Percentiles rank a stretch among this genome's conserved stretches.
Conservation (phyloP, 2,113 vertebrate species). For the Notothenia coriiceps region DNA sequence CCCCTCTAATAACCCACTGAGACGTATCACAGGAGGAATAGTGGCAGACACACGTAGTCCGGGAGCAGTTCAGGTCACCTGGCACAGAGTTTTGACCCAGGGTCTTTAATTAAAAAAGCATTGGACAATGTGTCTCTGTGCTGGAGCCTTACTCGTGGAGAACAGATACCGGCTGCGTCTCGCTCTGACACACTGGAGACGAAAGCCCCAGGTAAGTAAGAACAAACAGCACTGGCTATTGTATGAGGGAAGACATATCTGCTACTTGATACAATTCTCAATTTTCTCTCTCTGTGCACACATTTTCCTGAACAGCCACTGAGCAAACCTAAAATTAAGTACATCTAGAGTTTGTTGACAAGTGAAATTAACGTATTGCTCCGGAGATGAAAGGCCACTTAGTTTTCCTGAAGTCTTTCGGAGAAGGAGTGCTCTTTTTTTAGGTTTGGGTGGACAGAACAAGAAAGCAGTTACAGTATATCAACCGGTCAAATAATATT, state of each 20-base stretch:
- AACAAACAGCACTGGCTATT: constrained; percentile 77
- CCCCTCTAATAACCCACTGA: constrained; percentile 76
- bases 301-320: constrained; percentile 9
- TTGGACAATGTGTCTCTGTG: constrained; percentile 76
- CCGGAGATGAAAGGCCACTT: constrained; percentile 23
- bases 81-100: constrained; percentile 57
- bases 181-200: constrained; percentile 75
- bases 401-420: background rate
- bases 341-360: constrained; percentile 15
- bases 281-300: constrained; percentile 29
- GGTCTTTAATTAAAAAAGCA: constrained; percentile 79
- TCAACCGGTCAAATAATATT: constrained; percentile 6
- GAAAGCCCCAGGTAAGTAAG: constrained; percentile 61
- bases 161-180: constrained; percentile 74
- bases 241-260: constrained; percentile 71
- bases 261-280: constrained; percentile 64
- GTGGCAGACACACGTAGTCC: constrained; percentile 47
- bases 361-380: constrained; percentile 7
- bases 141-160: constrained; percentile 63
- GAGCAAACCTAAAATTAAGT: background rate
- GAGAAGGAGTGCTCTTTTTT: background rate
- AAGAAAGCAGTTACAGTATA: constrained; percentile 14
- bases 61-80: constrained; percentile 69
- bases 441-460: background rate
- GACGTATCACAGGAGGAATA: constrained; percentile 58